Evolutionary conservation across 2,888 invertebrate genomes (phyloP).

Genomic region (Cotesia congregata): DNA sequence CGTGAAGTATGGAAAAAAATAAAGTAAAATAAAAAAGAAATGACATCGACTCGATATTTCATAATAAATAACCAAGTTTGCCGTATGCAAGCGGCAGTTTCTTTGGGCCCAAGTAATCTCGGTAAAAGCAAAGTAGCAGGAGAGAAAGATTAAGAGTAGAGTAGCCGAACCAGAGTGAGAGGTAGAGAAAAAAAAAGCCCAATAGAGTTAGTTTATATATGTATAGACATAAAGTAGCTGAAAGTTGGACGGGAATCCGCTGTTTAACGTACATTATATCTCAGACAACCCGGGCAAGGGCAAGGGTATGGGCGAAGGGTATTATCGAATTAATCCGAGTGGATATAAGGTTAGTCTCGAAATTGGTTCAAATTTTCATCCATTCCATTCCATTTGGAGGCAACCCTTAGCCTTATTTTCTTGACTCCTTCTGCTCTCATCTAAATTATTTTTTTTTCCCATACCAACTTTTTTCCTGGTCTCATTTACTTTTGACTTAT

Average conservation of each 20-base stretch:
- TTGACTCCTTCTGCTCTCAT: background rate
- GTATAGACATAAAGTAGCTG: constrained; percentile 23
- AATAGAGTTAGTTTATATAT: constrained; percentile 5
- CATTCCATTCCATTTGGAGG: background rate
- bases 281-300: constrained; percentile 41
- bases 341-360: constrained; percentile 38
- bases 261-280: constrained; percentile 51
- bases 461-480: background rate
- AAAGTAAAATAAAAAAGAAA: background rate
- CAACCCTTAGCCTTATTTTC: background rate
- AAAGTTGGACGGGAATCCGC: constrained; percentile 48
- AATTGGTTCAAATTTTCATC: constrained; percentile 11
- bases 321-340: constrained; percentile 46
- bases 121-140: constrained; percentile 51
- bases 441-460: background rate
- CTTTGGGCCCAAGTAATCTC: constrained; percentile 47
- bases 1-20: constrained; percentile 13
- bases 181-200: background rate
- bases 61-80: constrained; percentile 57
- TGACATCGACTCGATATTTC: constrained; percentile 55
- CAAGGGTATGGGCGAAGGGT: constrained; percentile 2
- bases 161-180: background rate
- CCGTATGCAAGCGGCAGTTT: constrained; percentile 34
- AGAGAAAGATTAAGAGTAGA: constrained; percentile 21
- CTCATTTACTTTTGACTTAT: constrained; percentile 29